Evolutionary conservation across 2,797 vertebrate species (phyloP).

Genomic region (Parauchenoglanis ngamensis): DNA sequence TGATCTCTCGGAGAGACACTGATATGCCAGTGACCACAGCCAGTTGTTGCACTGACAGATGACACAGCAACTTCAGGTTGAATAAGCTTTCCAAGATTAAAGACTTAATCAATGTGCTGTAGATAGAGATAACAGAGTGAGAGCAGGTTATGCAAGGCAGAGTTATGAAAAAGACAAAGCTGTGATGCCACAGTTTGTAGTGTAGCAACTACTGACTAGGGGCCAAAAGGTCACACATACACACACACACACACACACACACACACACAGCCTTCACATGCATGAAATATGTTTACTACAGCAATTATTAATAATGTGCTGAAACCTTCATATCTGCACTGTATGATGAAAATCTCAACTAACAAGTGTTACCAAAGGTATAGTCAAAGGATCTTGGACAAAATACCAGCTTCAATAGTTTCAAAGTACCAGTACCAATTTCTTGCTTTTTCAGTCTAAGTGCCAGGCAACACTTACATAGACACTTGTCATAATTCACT

Average conservation of each 20-base stretch:
- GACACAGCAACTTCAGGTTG: conserved; percentile 57
- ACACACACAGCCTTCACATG: background rate
- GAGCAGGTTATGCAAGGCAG: conserved; percentile 20
- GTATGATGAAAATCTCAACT: background rate
- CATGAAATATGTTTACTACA: background rate
- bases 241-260: background rate
- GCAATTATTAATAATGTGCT: background rate
- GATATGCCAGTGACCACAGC: conserved; percentile 44
- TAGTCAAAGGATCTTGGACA: background rate
- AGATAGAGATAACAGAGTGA: background rate
- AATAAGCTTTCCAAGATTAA: conserved; percentile 56
- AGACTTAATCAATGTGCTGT: conserved; percentile 7
- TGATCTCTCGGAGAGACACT: conserved; percentile 33
- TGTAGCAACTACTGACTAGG: conserved; percentile 24
- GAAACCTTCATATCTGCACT: background rate
- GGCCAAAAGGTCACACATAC: conserved; percentile 19
- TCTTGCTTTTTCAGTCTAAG: background rate
- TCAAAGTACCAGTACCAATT: background rate
- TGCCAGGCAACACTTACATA: conserved; percentile 25
- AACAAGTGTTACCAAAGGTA: background rate
- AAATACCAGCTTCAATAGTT: background rate
- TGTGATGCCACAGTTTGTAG: conserved; percentile 20
- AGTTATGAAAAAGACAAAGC: conserved; percentile 10
- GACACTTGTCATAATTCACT: conserved; percentile 43
- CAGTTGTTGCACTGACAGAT: conserved; percentile 59